A percentile compares a stretch with the other conserved stretches of the same genome.
Evolutionary conservation across 2,113 vertebrate genomes (phyloP).

Genomic region (Mormyrus iriodes): DNA sequence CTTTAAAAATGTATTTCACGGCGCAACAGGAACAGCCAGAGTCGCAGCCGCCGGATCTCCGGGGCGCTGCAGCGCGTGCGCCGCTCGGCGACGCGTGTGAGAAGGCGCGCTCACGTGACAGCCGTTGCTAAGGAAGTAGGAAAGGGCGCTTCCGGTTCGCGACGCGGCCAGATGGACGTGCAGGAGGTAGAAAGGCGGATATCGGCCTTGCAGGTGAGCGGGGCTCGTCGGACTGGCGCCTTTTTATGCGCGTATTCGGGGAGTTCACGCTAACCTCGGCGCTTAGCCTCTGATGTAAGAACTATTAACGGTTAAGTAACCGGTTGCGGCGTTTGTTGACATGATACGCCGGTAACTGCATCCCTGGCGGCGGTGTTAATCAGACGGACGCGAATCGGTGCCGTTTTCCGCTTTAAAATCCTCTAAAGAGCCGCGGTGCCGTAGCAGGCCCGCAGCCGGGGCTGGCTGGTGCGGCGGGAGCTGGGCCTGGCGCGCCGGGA

Average conservation of each 20-base stretch:
- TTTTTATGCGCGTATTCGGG: not conserved
- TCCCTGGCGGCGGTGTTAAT: not conserved
- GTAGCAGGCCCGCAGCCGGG: conserved; percentile 65
- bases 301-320: not conserved
- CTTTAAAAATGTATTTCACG: not conserved
- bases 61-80: too few relatives aligned
- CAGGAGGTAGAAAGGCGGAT: not conserved
- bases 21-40: not conserved
- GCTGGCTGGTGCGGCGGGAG: conserved; percentile 63
- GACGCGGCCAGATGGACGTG: not conserved
- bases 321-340: not conserved
- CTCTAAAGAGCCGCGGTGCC: not conserved
- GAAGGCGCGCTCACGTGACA: not conserved
- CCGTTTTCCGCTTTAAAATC: not conserved
- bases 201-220: conserved; percentile 12
- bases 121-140: conserved; percentile 12
- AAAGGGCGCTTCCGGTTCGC: not conserved
- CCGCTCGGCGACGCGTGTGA: not conserved
- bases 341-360: not conserved
- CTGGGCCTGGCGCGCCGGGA: conserved; percentile 56
- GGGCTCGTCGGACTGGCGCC: not conserved
- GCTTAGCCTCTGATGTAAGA: not conserved
- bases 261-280: not conserved
- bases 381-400: not conserved
- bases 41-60: not conserved